Conservation (phyloP, 2,888 invertebrate genomes). For the Ischnura elegans region DNA sequence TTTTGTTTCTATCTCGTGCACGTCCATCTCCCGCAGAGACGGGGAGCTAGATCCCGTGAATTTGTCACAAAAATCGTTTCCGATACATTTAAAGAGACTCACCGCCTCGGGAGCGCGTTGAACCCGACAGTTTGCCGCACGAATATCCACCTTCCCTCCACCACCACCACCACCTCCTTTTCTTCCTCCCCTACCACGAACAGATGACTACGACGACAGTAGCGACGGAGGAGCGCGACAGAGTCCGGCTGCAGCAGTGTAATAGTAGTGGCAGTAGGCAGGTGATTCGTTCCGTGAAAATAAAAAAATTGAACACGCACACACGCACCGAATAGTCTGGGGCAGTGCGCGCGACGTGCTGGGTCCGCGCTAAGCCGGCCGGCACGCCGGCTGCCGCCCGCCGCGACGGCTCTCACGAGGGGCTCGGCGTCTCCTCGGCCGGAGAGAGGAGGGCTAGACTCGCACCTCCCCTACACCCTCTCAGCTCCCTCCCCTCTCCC, state of each 20-base stretch:
- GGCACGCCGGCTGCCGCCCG: neutral
- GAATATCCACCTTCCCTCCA: no score
- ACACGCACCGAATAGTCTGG: neutral
- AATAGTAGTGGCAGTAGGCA: neutral
- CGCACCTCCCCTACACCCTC: neutral
- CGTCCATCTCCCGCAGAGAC: no score
- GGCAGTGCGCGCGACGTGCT: neutral
- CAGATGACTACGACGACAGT: neutral
- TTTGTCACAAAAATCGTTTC: no score
- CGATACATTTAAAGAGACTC: neutral
- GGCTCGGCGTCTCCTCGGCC: neutral
- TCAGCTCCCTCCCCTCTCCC: neutral
- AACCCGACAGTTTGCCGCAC: conserved; percentile 45
- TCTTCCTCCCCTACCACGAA: neutral
- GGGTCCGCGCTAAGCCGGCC: neutral
- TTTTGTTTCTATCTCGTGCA: no score
- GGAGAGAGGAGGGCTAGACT: neutral
- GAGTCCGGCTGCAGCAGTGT: neutral
- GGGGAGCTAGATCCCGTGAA: no score
- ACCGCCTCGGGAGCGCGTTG: conserved; percentile 25
- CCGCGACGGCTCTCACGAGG: neutral
- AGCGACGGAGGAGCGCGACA: neutral
- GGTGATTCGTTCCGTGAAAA: neutral
- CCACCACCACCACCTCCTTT: neutral
- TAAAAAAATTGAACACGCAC: neutral